phyloP scores from a whole-genome alignment of 92 coral and sea anemone genomes.

The Umimayanthus chanpuru region DNA sequence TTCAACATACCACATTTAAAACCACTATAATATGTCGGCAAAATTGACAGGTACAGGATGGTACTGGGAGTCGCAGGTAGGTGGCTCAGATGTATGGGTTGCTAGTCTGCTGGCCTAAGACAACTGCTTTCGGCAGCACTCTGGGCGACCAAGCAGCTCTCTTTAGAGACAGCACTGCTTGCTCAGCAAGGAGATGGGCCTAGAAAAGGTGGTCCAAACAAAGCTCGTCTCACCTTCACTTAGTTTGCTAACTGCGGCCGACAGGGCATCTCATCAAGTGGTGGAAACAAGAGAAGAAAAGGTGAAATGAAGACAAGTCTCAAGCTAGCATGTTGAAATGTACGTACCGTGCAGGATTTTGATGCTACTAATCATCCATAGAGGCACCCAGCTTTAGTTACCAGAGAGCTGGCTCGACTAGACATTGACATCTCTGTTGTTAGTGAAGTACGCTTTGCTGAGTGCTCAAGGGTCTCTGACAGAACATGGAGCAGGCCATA shows the following conservation, averaged over 20 bases:
- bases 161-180: background rate
- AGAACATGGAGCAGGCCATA: slow-evolving; percentile 39
- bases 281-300: background rate
- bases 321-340: background rate
- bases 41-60: background rate
- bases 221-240: background rate
- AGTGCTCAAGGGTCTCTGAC: slow-evolving; percentile 15
- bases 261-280: background rate
- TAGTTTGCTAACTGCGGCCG: background rate
- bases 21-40: too few relatives aligned
- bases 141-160: background rate
- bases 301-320: too few relatives aligned
- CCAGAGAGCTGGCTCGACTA: slow-evolving; percentile 21
- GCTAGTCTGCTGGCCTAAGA: background rate
- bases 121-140: background rate
- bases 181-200: background rate
- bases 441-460: slow-evolving; percentile 30
- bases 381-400: slow-evolving; percentile 20
- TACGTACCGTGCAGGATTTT: background rate
- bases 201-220: too few relatives aligned
- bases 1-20: too few relatives aligned
- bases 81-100: background rate
- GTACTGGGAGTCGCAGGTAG: background rate
- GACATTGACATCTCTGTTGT: slow-evolving; percentile 18
- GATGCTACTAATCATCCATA: background rate